phyloP scores from a whole-genome alignment of 2,797 vertebrate species.

The Xyrichtys novacula region DNA sequence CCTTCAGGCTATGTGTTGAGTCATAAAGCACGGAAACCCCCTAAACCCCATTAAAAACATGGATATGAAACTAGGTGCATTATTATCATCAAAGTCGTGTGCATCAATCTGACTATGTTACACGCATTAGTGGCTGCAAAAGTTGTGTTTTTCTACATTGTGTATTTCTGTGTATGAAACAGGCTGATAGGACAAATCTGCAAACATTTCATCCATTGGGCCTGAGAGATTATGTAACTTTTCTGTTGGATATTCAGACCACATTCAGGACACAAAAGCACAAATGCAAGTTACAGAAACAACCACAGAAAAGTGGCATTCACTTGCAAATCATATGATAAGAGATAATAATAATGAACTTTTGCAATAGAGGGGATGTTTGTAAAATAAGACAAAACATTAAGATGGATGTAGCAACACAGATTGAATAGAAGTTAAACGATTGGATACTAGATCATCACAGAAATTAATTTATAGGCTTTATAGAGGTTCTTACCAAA shows the following conservation, averaged over 20 bases:
- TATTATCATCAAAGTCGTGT: conserved; percentile 1
- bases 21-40: conserved; percentile 12
- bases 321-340: neutral
- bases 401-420: conserved; percentile 21
- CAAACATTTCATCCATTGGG: conserved; percentile 37
- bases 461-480: neutral
- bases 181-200: neutral
- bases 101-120: neutral
- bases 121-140: neutral
- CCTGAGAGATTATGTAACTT: conserved; percentile 71
- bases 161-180: neutral
- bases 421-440: neutral
- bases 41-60: neutral
- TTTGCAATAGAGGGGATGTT: conserved; percentile 33
- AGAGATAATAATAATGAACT: conserved; percentile 29
- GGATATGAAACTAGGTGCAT: conserved; percentile 19
- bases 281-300: conserved; percentile 15
- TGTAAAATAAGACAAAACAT: neutral
- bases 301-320: neutral
- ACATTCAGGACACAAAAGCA: conserved; percentile 18
- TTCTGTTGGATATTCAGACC: conserved; percentile 18
- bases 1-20: conserved; percentile 32
- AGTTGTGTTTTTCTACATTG: neutral
- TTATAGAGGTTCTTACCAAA: conserved; percentile 80
- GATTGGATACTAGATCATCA: neutral